Percentiles rank a stretch among this genome's conserved stretches.
These are phyloP conservation scores for Haplochromis burtoni DNA, from an alignment of 2,113 vertebrate genomes.

Conservation along the genomic window DNA sequence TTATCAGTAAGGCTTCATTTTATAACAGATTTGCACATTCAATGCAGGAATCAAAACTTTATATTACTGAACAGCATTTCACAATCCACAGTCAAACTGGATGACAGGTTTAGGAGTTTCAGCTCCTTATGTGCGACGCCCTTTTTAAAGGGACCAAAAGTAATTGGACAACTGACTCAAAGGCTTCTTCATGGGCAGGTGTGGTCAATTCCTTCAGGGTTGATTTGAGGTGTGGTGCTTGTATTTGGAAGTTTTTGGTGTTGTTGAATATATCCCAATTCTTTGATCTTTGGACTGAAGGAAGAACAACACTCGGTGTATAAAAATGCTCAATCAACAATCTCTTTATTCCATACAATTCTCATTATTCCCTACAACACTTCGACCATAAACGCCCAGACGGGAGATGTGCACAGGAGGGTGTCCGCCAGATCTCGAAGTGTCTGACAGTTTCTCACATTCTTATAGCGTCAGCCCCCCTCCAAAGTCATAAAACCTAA, in stretches of 20 bases:
- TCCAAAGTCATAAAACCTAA: background rate
- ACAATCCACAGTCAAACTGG: background rate
- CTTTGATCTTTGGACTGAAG: background rate
- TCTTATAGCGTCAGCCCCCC: background rate
- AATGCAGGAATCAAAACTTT: no score
- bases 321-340: background rate
- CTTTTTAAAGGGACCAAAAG: background rate
- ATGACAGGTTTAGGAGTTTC: background rate
- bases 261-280: background rate
- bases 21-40: background rate
- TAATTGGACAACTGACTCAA: background rate
- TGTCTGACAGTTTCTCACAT: fast-evolving
- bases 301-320: fast-evolving
- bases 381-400: background rate
- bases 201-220: fast-evolving
- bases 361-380: background rate
- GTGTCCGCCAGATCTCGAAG: background rate
- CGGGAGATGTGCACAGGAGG: background rate
- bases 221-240: background rate
- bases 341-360: background rate
- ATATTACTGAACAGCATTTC: background rate
- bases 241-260: background rate
- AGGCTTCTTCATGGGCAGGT: background rate
- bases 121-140: background rate
- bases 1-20: background rate